Conservation (phyloP, 2,797 vertebrate species). For the Helostoma temminkii region DNA sequence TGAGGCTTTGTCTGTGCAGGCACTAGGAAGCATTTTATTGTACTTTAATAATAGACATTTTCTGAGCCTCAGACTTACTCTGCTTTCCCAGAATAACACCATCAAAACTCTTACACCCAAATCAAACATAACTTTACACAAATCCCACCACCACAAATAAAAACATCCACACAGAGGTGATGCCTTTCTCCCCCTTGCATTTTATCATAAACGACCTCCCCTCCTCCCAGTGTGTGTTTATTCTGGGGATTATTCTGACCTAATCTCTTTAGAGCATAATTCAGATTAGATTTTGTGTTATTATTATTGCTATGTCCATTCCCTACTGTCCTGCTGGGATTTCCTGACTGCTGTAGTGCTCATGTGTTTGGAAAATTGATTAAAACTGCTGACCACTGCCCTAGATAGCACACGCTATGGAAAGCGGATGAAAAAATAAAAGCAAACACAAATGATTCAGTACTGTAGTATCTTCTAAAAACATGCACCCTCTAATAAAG, state of each 20-base stretch:
- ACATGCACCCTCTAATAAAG: conserved; percentile 48
- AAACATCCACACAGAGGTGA: conserved; percentile 43
- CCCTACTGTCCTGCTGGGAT: conserved; percentile 74
- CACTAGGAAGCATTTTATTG: conserved; percentile 47
- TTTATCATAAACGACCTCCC: conserved; percentile 64
- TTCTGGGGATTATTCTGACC: conserved; percentile 84
- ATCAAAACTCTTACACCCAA: conserved; percentile 48
- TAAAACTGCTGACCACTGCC: conserved; percentile 85
- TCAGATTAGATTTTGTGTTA: conserved; percentile 87
- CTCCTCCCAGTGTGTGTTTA: conserved; percentile 80
- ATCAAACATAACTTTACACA: conserved; percentile 64
- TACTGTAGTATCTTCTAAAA: conserved; percentile 49
- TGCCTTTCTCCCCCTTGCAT: conserved; percentile 37
- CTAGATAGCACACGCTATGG: conserved; percentile 74
- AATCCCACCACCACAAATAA: conserved; percentile 57
- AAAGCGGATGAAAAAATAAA: conserved; percentile 73
- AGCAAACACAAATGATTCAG: conserved; percentile 54
- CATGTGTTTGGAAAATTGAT: conserved; percentile 84
- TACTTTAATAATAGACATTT: conserved; percentile 65
- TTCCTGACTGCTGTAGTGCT: conserved; percentile 63
- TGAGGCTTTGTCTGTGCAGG: conserved; percentile 54
- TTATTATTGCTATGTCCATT: conserved; percentile 85
- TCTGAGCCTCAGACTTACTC: conserved; percentile 44
- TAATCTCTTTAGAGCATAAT: conserved; percentile 89
- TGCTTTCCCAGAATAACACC: conserved; percentile 70